A percentile compares a stretch with the other conserved stretches of the same genome.
These are phyloP conservation scores for Epizoanthus rinbou DNA, from an alignment of 92 coral and sea anemone genomes.

Conservation along the genomic window DNA sequence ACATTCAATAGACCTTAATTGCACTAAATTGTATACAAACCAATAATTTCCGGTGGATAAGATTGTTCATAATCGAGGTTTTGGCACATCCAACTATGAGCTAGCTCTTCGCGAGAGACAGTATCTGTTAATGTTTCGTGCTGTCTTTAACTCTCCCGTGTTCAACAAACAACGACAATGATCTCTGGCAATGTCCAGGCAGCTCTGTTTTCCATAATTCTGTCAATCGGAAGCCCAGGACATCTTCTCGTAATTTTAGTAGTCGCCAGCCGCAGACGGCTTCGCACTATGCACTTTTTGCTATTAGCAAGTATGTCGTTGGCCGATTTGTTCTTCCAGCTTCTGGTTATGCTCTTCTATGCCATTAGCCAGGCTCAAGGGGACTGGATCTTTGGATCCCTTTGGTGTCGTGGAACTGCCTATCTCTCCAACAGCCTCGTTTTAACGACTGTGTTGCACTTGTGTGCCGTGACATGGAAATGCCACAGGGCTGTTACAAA, in stretches of 20 bases:
- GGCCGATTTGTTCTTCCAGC: constrained; percentile 13
- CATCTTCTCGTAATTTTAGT: constrained; percentile 23
- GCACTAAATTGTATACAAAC: no score
- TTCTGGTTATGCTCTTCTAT: constrained; percentile 13
- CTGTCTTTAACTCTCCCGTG: no score
- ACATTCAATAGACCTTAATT: no score
- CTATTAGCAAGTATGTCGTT: constrained; percentile 23
- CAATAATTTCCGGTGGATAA: no score
- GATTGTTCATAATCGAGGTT: no score
- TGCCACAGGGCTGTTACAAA: constrained; percentile 33
- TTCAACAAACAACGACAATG: not conserved
- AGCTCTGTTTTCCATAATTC: not conserved
- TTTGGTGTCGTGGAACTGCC: constrained; percentile 28
- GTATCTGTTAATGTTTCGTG: no score
- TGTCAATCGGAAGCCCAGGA: constrained; percentile 2
- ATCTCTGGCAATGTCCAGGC: not conserved
- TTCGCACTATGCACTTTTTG: constrained; percentile 11
- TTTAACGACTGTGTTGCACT: not conserved
- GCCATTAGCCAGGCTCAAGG: constrained; percentile 14
- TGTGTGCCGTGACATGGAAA: constrained; percentile 23
- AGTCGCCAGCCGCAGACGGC: not conserved
- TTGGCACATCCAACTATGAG: no score
- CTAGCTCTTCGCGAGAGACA: no score
- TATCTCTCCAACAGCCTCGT: not conserved
- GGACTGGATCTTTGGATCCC: constrained; percentile 21